These are phyloP conservation scores for Bombus vancouverensis DNA, from an alignment of 1,140 invertebrate genomes.

Conservation along the genomic window DNA sequence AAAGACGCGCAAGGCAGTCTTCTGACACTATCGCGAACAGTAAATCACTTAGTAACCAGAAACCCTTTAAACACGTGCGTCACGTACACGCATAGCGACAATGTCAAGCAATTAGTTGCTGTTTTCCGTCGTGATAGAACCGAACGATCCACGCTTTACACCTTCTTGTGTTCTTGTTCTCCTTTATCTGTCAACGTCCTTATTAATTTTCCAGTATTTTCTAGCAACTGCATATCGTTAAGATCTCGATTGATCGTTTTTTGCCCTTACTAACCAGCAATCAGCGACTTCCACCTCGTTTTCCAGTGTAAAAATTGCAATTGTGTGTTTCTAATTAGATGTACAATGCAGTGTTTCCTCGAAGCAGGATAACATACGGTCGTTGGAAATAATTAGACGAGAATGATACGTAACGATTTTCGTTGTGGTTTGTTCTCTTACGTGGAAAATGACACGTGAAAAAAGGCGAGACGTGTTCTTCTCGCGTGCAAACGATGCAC, in stretches of 20 bases:
- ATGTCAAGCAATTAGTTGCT: slow-evolving; percentile 53
- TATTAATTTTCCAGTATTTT: slow-evolving; percentile 19
- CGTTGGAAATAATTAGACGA: background rate
- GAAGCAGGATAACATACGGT: background rate
- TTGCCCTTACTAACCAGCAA: background rate
- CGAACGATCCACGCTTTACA: slow-evolving; percentile 21
- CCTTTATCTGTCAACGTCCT: background rate
- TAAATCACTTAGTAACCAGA: slow-evolving; percentile 49
- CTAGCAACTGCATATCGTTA: too few species aligned
- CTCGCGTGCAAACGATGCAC: background rate
- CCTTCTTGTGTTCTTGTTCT: background rate
- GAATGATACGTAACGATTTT: background rate
- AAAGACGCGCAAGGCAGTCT: slow-evolving; percentile 11
- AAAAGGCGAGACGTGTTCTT: background rate
- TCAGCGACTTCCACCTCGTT: background rate
- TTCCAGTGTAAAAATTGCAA: background rate
- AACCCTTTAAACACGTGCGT: slow-evolving; percentile 48
- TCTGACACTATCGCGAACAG: slow-evolving; percentile 13
- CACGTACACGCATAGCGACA: slow-evolving; percentile 42
- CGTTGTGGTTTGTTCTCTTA: background rate
- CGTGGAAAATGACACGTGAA: background rate
- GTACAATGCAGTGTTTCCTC: background rate
- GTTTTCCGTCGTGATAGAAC: slow-evolving; percentile 25
- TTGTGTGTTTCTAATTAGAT: slow-evolving; percentile 1
- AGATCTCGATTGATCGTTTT: background rate